Conservation (phyloP, 2,888 invertebrate species). For the Zhuqinia jingwanae region DNA sequence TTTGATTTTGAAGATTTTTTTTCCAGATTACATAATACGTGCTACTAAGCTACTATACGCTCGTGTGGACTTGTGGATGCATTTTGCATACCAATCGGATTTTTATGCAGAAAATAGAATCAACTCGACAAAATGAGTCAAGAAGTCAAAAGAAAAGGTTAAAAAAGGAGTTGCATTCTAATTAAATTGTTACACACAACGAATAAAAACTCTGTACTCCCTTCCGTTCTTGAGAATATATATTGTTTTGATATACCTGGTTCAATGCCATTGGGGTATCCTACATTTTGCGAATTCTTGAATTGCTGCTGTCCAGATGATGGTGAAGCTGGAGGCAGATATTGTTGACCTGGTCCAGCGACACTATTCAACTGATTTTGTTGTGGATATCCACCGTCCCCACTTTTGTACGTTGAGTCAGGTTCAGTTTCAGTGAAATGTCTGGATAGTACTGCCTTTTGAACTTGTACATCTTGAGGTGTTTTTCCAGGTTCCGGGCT, state of each 20-base stretch:
- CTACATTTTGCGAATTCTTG: conserved; percentile 11
- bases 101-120: not conserved
- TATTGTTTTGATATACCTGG: no score
- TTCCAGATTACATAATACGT: not conserved
- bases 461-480: conserved; percentile 72
- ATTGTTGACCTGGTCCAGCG: conserved; percentile 52
- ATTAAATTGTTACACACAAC: conserved; percentile 58
- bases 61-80: not conserved
- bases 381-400: not conserved
- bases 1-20: not conserved
- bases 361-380: conserved; percentile 14
- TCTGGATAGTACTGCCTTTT: conserved; percentile 76
- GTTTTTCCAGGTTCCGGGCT: not conserved
- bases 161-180: conserved; percentile 51
- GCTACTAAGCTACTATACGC: conserved; percentile 37
- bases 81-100: conserved; percentile 30
- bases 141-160: conserved; percentile 18
- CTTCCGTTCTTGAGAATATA: no score
- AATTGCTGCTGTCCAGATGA: conserved; percentile 9
- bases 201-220: no score
- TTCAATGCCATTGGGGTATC: conserved; percentile 35
- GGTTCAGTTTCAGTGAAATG: conserved; percentile 76
- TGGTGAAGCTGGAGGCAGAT: conserved; percentile 64
- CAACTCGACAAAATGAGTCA: not conserved
- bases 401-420: not conserved